Evolutionary conservation across 2,888 invertebrate species (phyloP).

Genomic region (Griposia aprilina): DNA sequence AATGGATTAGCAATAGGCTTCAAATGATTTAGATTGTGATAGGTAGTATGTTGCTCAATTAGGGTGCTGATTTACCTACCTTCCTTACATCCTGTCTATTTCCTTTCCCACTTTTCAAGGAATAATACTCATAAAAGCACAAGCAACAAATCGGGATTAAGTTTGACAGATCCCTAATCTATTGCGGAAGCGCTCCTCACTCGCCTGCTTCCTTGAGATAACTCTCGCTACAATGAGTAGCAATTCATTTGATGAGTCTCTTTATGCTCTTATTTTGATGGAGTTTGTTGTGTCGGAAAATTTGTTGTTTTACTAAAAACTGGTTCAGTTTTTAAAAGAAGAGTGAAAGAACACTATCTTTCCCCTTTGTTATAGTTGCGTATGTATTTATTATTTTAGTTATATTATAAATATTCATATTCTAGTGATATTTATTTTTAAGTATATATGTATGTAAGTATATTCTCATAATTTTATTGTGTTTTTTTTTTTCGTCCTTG

Average conservation of each 20-base stretch:
- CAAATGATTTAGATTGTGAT: too few species aligned
- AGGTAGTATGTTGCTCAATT: too few species aligned
- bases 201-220: constrained; percentile 51
- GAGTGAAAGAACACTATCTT: too few species aligned
- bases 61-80: not conserved
- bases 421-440: too few species aligned
- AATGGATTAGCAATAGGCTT: too few species aligned
- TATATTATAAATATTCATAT: too few species aligned
- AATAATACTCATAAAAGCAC: constrained; percentile 39
- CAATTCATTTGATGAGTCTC: constrained; percentile 58
- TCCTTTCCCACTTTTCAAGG: constrained; percentile 4
- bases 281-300: constrained; percentile 11
- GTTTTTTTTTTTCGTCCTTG: too few species aligned
- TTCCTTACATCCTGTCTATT: not conserved
- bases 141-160: constrained; percentile 59
- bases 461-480: too few species aligned
- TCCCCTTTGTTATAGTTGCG: too few species aligned
- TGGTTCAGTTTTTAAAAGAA: too few species aligned
- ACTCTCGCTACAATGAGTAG: constrained; percentile 43
- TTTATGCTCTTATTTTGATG: constrained; percentile 33
- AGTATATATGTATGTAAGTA: too few species aligned
- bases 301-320: not conserved
- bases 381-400: too few species aligned
- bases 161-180: constrained; percentile 58
- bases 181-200: constrained; percentile 29